Conservation (phyloP, 2,888 invertebrate genomes). For the Mythimna vitellina region DNA sequence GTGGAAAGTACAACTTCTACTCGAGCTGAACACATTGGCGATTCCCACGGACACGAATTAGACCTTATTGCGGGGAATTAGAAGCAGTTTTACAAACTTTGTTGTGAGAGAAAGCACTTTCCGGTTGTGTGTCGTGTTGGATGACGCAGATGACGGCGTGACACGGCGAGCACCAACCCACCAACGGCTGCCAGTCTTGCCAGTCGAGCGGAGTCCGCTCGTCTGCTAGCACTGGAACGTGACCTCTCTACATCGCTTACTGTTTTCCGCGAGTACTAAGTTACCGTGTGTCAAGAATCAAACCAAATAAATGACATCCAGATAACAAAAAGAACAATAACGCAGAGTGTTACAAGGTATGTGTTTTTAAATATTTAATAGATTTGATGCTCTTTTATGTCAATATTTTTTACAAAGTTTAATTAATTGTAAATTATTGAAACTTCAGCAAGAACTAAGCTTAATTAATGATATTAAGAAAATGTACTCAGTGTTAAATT, state of each 20-base stretch:
- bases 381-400: conserved; percentile 4
- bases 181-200: conserved; percentile 74
- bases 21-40: conserved; percentile 41
- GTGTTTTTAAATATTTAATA: conserved; percentile 22
- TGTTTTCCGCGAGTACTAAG: conserved; percentile 68
- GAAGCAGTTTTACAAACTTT: conserved; percentile 72
- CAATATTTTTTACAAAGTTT: conserved; percentile 9
- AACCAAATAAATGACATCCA: conserved; percentile 73
- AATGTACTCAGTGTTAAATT: too few relatives aligned
- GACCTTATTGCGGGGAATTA: conserved; percentile 76
- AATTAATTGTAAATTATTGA: not conserved
- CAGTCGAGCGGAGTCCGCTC: conserved; percentile 82
- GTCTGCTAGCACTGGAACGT: conserved; percentile 73
- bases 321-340: conserved; percentile 41
- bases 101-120: conserved; percentile 88
- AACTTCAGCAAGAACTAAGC: conserved; percentile 18
- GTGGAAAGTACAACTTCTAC: conserved; percentile 73
- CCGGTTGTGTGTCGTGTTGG: conserved; percentile 83
- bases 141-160: conserved; percentile 87
- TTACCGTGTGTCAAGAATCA: conserved; percentile 54
- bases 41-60: conserved; percentile 52
- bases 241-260: conserved; percentile 68
- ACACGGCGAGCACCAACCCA: conserved; percentile 70
- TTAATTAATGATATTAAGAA: too few relatives aligned
- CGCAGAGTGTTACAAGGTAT: conserved; percentile 49